Base-by-base conservation (phyloP, 2,797 vertebrate genomes). In the Helicolenus hilgendorfi region DNA sequence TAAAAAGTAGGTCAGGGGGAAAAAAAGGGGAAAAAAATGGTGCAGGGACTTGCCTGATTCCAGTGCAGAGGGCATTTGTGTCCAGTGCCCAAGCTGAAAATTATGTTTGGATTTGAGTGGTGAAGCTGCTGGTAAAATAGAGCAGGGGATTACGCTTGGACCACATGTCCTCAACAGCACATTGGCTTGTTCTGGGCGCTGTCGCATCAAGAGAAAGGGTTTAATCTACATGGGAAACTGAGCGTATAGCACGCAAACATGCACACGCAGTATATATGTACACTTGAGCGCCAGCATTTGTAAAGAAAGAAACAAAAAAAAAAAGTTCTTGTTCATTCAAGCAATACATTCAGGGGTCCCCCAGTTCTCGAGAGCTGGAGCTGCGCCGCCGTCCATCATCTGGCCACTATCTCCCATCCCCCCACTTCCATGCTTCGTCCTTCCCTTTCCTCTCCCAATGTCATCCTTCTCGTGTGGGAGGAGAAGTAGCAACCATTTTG, bases 1-100 rank as follows among this genome's bases (percentile, higher is more conserved):
- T 92, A 90, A 95, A 95, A 98, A 97, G 92, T 98, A 97, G 97
- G 97, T 97, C 97, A 96, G 77, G 74, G 87, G 79, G 67, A 58
- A 87, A 90, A 91, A 85, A 91, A 73, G 2, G 15, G 1, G 10
- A 80, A 90, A 80, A 90, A 92, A 92, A 85, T 79, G 90, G 88
- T 86, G 91, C 84, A 85, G 95, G 92, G 94, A 94, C 91, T 90
- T 82, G 95, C 87, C 94, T 92, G 94, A 94, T 96, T 94, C 88
- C 89, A 95, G 92, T 85, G 88, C 91, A 94, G 92, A 95, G 95
- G 94, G 95, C 96, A 94, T 96, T 95, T 95, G 92, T 94, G 95
- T 96, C 92, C 90, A 86, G 92, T 90, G 89, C 94, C 94, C 88
- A 27, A 90, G 85, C 90, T 91, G 90, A 89, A 97, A 96, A 95